Conservation (phyloP, 2,113 vertebrate species). For the Azemiops feae region DNA sequence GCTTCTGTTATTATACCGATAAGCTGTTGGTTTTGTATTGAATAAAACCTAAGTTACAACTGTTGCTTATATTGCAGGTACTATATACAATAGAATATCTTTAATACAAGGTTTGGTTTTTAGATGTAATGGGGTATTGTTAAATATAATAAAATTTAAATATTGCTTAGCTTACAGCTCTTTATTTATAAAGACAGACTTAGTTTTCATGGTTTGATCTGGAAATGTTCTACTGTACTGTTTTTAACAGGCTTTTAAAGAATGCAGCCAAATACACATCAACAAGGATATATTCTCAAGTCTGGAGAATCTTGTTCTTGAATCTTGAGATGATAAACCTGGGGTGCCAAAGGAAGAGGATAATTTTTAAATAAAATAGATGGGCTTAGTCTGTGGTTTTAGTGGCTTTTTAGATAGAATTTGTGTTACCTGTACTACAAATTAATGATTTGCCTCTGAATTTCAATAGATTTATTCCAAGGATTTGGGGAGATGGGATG, state of each 20-base stretch:
- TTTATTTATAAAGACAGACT: conserved; percentile 40
- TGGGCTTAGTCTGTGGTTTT: too few species aligned
- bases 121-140: conserved; percentile 24
- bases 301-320: conserved; percentile 12
- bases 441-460: too few species aligned
- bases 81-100: conserved; percentile 37
- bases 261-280: conserved; percentile 15
- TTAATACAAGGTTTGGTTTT: conserved; percentile 51
- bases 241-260: neutral
- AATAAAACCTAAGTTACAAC: neutral
- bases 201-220: conserved; percentile 35
- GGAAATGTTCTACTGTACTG: conserved; percentile 20
- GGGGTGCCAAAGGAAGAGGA: conserved; percentile 29
- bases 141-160: conserved; percentile 35
- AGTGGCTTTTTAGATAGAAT: too few species aligned
- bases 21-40: neutral
- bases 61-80: conserved; percentile 26
- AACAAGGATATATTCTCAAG: neutral
- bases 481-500: too few species aligned
- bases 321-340: conserved; percentile 13
- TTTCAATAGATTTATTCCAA: too few species aligned
- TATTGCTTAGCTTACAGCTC: conserved; percentile 45
- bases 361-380: too few species aligned
- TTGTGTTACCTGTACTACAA: too few species aligned
- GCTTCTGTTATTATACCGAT: neutral